Evolutionary conservation across 92 coral and sea anemone genomes (phyloP), one percentile per base, ranked within the genome.

Genomic region (Siderastrea siderea): DNA sequence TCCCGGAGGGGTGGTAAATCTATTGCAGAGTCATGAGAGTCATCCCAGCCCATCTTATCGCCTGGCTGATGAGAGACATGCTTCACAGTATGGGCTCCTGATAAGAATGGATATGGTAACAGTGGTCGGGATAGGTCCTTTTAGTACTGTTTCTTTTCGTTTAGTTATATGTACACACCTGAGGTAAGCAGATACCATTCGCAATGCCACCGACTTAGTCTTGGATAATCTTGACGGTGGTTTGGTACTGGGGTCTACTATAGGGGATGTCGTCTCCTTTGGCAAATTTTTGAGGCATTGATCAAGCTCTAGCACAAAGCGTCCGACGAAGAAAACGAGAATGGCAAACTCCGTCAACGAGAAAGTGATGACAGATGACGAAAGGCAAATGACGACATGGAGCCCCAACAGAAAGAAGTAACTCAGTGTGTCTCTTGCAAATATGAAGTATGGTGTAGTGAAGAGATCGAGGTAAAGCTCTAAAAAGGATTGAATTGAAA

Each of bases 381-480:
- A 69, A 69, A 69, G 74, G 47, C 74, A 69, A 11, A 69, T 69
- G 8, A 49, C 53, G 47, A 43, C 51, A 69, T 69, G 74, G 44
- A 69, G 74, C 3, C 53, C 74, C 46, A 69, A 49, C n/a, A 69
- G 74, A 48, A 9, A 47, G 15, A 69, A 69, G 74, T 69, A 69
- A 16, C 74, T 69, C 9, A 69, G 19, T 2, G 53, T 69, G 74
- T 69, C 74, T 69, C 74, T 46, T 46, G 74, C 74, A 47, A 69
- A 69, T 9, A 69, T 46, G 74, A 69, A 69, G 26, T 44, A 69
- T n/a, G 74, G 74, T 16, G 74, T 69, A 44, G 14, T n/a, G 74
- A 26, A 69, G 53, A 9, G 44, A 11, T 69, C 53, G 44, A 69
- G 74, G 8, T 69, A 69, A 47, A 44, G 51, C 19, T 69, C 74